These are phyloP conservation scores for Ornithorhynchus anatinus DNA, from an alignment of 2,113 vertebrate genomes.

Conservation along the genomic window DNA sequence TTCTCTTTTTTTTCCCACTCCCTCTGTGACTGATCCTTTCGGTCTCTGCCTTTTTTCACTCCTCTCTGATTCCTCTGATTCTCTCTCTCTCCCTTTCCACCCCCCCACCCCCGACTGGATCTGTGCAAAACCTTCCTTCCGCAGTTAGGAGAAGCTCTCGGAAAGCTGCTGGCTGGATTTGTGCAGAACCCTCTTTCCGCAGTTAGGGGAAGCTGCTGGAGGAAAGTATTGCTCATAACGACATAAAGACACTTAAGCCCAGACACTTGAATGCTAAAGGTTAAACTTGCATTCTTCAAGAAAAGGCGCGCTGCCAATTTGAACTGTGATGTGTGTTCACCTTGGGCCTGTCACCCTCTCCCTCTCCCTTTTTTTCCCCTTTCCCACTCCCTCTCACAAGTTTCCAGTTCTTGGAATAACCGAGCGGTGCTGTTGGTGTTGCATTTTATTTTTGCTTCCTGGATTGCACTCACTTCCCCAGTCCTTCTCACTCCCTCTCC, in stretches of 20 bases:
- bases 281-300: conserved; percentile 74
- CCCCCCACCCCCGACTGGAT: no score
- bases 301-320: conserved; percentile 69
- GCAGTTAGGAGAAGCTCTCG: conserved; percentile 8
- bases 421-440: neutral
- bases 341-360: conserved; percentile 35
- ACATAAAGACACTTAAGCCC: conserved; percentile 71
- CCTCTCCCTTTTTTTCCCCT: conserved; percentile 30
- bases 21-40: no score
- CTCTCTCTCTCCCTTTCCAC: neutral
- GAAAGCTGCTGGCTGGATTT: conserved; percentile 45
- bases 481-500: neutral
- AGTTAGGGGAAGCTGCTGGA: conserved; percentile 62
- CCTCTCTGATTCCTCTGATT: no score
- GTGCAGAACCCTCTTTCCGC: conserved; percentile 53
- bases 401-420: conserved; percentile 39
- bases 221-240: conserved; percentile 70
- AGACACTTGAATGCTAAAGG: conserved; percentile 77
- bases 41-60: no score
- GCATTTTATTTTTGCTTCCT: neutral
- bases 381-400: conserved; percentile 31
- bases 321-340: conserved; percentile 53
- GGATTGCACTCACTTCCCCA: neutral
- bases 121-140: no score
- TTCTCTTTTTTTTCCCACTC: no score